A percentile compares a stretch with the other conserved stretches of the same genome.
Evolutionary conservation across 2,888 invertebrate species (phyloP).

Genomic region (Harmothoe impar): DNA sequence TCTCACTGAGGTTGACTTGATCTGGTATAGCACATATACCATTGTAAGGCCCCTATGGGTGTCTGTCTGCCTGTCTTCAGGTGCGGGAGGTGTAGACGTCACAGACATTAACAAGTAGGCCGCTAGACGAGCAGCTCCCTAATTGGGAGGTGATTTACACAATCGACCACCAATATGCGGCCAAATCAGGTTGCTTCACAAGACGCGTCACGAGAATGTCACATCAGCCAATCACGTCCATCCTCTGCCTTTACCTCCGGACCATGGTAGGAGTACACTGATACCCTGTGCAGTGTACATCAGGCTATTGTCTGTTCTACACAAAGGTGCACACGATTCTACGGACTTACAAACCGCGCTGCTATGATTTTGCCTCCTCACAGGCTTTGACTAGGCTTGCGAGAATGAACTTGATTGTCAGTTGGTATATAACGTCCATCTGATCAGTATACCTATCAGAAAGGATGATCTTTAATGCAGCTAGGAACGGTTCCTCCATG

Average conservation of each 20-base stretch:
- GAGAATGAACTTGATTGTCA: constrained; percentile 93
- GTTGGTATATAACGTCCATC: constrained; percentile 93
- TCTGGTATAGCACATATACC: neutral
- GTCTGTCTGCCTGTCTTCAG: neutral
- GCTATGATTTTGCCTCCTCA: constrained; percentile 58
- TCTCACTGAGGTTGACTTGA: neutral
- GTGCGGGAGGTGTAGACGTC: neutral
- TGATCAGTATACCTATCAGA: constrained; percentile 95
- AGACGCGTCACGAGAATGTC: neutral
- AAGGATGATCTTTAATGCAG: constrained; percentile 92
- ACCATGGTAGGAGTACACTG: neutral
- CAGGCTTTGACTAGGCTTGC: constrained; percentile 91
- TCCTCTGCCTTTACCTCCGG: neutral
- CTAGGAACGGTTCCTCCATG: constrained; percentile 94
- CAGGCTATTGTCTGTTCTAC: neutral
- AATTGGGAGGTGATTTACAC: neutral
- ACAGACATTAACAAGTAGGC: neutral
- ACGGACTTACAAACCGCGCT: neutral
- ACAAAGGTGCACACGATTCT: too few species aligned
- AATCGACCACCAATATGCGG: neutral
- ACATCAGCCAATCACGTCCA: neutral
- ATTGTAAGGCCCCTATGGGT: neutral
- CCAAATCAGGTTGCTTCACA: neutral
- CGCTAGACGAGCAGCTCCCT: too few species aligned
- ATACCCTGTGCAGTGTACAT: neutral